These are phyloP conservation scores for Polyergus mexicanus DNA, from an alignment of 1,140 invertebrate genomes.

Conservation along the genomic window DNA sequence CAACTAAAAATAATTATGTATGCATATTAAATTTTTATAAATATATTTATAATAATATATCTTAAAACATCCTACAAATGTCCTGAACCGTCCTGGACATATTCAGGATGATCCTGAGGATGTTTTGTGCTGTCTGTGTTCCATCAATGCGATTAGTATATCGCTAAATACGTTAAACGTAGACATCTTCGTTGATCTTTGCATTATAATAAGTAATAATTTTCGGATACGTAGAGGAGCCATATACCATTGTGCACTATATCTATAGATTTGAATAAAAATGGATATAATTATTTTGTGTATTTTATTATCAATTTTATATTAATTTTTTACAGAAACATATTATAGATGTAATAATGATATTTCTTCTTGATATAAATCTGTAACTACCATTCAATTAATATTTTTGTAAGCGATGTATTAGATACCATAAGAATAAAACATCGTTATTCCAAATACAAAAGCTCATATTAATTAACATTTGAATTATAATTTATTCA, in stretches of 20 bases:
- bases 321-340: neutral
- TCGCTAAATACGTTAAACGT: neutral
- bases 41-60: too few relatives aligned
- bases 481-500: neutral
- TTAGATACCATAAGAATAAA: too few relatives aligned
- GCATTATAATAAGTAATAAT: slow-evolving; percentile 12
- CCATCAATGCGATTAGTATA: neutral
- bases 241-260: slow-evolving; percentile 7
- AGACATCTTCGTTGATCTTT: neutral
- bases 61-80: too few relatives aligned
- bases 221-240: neutral
- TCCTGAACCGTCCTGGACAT: too few relatives aligned
- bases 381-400: too few relatives aligned
- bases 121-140: too few relatives aligned
- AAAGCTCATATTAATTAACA: neutral
- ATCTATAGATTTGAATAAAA: neutral
- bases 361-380: neutral
- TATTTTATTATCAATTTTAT: neutral
- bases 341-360: neutral
- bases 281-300: neutral
- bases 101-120: too few relatives aligned
- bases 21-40: too few relatives aligned
- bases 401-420: too few relatives aligned
- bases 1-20: too few relatives aligned
- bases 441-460: too few relatives aligned